A percentile compares a stretch with the other conserved stretches of the same genome.
Conservation (phyloP, 2,888 invertebrate species). For the Allygus modestus region DNA sequence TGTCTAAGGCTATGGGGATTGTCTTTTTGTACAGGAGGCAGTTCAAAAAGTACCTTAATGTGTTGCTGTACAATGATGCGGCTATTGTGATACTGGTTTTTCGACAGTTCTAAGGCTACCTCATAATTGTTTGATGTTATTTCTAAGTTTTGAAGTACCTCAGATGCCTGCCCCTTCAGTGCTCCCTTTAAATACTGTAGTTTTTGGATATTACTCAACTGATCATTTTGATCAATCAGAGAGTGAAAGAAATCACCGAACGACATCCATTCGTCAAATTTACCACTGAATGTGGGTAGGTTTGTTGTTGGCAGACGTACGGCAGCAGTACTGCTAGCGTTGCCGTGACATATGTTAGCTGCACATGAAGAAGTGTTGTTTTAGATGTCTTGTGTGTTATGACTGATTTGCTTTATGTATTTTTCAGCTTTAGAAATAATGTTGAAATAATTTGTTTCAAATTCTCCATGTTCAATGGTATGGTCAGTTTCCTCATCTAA, state of each 20-base stretch:
- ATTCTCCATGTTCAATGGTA: no score
- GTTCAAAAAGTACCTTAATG: constrained; percentile 31
- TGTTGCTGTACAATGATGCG: constrained; percentile 16
- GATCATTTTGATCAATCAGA: constrained; percentile 6
- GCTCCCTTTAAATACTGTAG: constrained; percentile 34
- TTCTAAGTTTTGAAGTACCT: constrained; percentile 33
- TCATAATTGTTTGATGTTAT: constrained; percentile 14
- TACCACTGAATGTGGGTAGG: not conserved
- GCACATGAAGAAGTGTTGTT: no score
- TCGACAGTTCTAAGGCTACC: constrained; percentile 10
- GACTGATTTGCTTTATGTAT: no score
- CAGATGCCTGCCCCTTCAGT: constrained; percentile 37
- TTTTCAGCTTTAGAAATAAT: no score
- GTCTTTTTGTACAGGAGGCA: not conserved
- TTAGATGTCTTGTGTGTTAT: no score
- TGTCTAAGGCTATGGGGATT: not conserved
- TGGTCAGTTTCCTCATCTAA: no score
- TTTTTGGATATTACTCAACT: constrained; percentile 10
- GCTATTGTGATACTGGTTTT: constrained; percentile 6
- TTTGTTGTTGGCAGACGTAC: not conserved
- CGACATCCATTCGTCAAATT: not conserved
- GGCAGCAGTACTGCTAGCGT: no score
- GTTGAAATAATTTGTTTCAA: no score
- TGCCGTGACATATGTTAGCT: no score
- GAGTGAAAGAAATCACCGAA: constrained; percentile 20